Conservation (phyloP, 2,797 vertebrate genomes). For the Diplodus puntazzo region DNA sequence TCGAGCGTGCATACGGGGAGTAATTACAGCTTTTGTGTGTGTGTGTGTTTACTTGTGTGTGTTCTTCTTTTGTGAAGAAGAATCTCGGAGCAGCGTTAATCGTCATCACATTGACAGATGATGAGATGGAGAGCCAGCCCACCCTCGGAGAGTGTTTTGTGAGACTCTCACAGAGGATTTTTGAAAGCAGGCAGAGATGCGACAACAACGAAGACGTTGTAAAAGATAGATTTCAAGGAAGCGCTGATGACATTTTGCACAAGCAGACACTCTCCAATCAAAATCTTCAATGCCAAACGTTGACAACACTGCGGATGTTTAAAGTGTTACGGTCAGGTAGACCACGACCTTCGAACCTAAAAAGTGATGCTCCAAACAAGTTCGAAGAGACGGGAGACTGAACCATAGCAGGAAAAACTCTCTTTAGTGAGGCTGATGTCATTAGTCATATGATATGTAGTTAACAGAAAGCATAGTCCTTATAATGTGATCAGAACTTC, state of each 20-base stretch:
- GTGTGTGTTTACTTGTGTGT: not conserved
- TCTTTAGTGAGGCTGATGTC: not conserved
- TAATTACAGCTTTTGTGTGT: not conserved
- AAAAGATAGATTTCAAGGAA: constrained; percentile 28
- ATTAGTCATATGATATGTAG: not conserved
- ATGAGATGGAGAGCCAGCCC: constrained; percentile 23
- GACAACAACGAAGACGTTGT: not conserved
- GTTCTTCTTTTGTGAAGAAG: constrained; percentile 27
- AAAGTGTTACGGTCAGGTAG: not conserved
- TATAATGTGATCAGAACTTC: not conserved
- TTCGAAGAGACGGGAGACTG: not conserved
- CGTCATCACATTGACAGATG: constrained; percentile 43
- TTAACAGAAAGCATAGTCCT: not conserved
- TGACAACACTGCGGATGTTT: not conserved
- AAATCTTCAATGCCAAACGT: not conserved
- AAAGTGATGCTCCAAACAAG: not conserved
- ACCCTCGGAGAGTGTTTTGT: constrained; percentile 25
- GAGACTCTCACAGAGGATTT: constrained; percentile 31
- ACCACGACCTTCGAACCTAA: not conserved
- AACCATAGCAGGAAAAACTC: not conserved
- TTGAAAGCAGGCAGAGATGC: constrained; percentile 18
- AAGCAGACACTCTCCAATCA: constrained; percentile 28
- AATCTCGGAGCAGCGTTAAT: constrained; percentile 34
- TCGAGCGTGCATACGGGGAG: not conserved
- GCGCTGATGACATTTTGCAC: constrained; percentile 17